A percentile compares a stretch with the other conserved stretches of the same genome.
These are phyloP conservation scores for Apistogramma diplotaenia DNA, from an alignment of 2,113 vertebrate genomes.

Conservation along the genomic window DNA sequence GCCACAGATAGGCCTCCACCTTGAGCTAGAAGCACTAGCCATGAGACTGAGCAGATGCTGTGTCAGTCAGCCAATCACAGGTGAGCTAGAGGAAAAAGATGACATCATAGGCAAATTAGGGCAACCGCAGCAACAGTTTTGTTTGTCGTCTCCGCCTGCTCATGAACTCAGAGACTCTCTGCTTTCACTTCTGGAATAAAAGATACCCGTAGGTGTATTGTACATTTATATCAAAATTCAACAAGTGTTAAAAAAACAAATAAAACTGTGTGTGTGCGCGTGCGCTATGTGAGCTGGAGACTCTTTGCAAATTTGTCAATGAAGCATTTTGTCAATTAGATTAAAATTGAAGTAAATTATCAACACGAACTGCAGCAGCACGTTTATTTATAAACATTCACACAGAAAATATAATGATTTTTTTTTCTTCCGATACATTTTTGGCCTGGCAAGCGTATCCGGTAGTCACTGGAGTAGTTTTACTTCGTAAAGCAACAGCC, in stretches of 20 bases:
- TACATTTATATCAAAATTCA: neutral
- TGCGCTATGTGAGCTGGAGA: no score
- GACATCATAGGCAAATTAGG: constrained; percentile 91
- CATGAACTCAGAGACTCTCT: neutral
- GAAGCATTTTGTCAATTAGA: neutral
- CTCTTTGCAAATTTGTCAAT: neutral
- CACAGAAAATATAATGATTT: neutral
- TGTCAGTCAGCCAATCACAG: constrained; percentile 79
- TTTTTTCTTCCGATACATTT: neutral
- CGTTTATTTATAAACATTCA: neutral
- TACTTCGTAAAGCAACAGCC: neutral
- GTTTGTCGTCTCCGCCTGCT: constrained; percentile 67
- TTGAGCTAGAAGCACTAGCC: constrained; percentile 83
- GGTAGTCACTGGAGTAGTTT: neutral
- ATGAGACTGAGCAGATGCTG: constrained; percentile 89
- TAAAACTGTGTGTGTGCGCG: no score
- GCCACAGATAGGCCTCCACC: constrained; percentile 84
- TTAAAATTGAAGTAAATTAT: neutral
- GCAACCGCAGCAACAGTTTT: constrained; percentile 72
- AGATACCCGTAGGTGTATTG: neutral
- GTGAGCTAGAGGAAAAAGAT: constrained; percentile 78
- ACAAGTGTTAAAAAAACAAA: neutral
- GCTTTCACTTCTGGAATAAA: neutral
- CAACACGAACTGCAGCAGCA: neutral
- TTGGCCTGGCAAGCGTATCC: neutral